Conservation (phyloP, 2,888 invertebrate species). For the Heterodera filipjevi region DNA sequence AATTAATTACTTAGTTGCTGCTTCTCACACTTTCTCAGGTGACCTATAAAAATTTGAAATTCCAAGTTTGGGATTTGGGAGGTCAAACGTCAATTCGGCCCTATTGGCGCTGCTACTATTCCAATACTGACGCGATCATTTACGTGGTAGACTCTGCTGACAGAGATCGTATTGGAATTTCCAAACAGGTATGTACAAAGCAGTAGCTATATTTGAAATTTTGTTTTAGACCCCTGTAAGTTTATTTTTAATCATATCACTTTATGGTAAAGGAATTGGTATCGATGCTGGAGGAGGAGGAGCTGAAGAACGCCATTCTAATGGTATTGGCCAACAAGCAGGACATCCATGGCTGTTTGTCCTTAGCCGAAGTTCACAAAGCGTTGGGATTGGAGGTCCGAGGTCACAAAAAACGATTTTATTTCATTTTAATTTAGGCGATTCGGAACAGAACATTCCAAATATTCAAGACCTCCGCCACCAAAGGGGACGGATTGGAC, state of each 20-base stretch:
- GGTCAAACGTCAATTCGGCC: conserved; percentile 96
- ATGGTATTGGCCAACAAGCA: conserved; percentile 98
- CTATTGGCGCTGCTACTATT: conserved; percentile 99
- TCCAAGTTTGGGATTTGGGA: conserved; percentile 94
- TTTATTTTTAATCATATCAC: no score
- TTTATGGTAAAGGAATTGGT: conserved; percentile 67
- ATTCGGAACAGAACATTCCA: conserved; percentile 96
- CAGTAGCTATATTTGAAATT: no score
- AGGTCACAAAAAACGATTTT: background rate
- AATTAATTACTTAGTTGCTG: no score
- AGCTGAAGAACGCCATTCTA: conserved; percentile 89
- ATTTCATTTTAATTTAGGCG: conserved; percentile 67
- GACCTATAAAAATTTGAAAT: conserved; percentile 96
- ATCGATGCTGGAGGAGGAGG: conserved; percentile 75
- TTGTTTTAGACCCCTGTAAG: no score
- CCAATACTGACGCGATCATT: conserved; percentile 99
- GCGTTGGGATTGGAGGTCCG: conserved; percentile 83
- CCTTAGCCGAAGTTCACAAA: conserved; percentile 91
- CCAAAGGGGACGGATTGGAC: conserved; percentile 94
- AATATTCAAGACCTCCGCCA: conserved; percentile 95
- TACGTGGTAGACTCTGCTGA: conserved; percentile 96
- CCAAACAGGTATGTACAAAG: conserved; percentile 87
- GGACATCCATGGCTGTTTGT: conserved; percentile 96
- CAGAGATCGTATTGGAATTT: conserved; percentile 96
- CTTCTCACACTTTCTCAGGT: conserved; percentile 19